Percentiles rank a stretch among this genome's conserved stretches.
Conservation (phyloP, 64 coral and sea anemone species). For the Orbicella faveolata region DNA sequence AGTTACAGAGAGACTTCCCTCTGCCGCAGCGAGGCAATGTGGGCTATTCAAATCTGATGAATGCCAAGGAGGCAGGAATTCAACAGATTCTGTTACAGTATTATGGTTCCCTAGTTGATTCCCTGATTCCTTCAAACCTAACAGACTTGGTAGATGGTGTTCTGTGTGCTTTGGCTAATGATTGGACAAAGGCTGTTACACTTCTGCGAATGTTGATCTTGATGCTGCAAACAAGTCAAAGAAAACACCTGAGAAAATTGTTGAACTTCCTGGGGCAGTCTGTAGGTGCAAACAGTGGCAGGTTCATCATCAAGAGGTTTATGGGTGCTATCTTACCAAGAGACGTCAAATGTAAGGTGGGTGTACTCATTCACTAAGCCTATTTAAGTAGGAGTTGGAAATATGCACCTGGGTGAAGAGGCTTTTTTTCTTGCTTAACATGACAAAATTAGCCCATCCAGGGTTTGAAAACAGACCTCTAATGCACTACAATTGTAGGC, state of each 20-base stretch:
- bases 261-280: constrained; percentile 65
- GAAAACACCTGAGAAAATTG: constrained; percentile 63
- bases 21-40: constrained; percentile 38
- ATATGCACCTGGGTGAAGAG: too few species aligned
- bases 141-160: constrained; percentile 54
- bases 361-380: background rate
- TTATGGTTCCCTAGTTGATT: constrained; percentile 69
- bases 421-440: too few species aligned
- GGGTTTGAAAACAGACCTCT: too few species aligned
- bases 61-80: constrained; percentile 63
- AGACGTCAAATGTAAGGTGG: constrained; percentile 44
- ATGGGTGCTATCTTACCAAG: constrained; percentile 65
- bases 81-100: constrained; percentile 68
- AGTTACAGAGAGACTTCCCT: constrained; percentile 54
- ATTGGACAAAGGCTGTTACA: constrained; percentile 38
- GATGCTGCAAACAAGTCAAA: constrained; percentile 39
- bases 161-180: constrained; percentile 10
- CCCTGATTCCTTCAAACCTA: constrained; percentile 78
- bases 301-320: constrained; percentile 66
- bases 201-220: constrained; percentile 60
- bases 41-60: constrained; percentile 63
- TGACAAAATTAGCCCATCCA: too few species aligned
- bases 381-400: too few species aligned
- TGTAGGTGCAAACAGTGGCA: constrained; percentile 17
- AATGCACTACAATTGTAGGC: too few species aligned